Evolutionary conservation across 1,140 invertebrate genomes (phyloP).

Genomic region (Charaxes varanes): DNA sequence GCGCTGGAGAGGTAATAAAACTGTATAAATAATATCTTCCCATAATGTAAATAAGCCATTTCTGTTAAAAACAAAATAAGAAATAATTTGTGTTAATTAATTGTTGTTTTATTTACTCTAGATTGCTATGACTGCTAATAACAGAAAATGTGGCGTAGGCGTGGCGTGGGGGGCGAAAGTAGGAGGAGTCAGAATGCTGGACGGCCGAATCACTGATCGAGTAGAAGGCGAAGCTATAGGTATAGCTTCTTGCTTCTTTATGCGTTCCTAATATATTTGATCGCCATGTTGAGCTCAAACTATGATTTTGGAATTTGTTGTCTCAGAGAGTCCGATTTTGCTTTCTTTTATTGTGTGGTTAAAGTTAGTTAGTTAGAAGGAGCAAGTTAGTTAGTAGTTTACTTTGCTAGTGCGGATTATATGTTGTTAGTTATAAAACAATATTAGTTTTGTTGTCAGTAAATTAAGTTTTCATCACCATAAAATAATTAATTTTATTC

Average conservation of each 20-base stretch:
- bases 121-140: constrained; percentile 90
- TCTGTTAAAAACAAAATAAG: neutral
- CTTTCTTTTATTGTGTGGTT: too few species aligned
- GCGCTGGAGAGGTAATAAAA: constrained; percentile 82
- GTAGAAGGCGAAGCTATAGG: constrained; percentile 87
- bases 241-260: constrained; percentile 28
- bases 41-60: neutral
- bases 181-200: constrained; percentile 92
- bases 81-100: neutral
- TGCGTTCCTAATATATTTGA: constrained; percentile 41
- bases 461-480: too few species aligned
- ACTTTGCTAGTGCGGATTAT: too few species aligned
- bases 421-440: too few species aligned
- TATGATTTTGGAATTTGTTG: constrained; percentile 17
- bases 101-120: constrained; percentile 20
- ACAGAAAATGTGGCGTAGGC: constrained; percentile 90
- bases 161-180: constrained; percentile 87
- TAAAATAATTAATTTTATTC: too few species aligned
- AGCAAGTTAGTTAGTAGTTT: too few species aligned
- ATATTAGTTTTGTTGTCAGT: too few species aligned
- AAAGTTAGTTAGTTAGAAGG: too few species aligned
- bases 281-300: constrained; percentile 53
- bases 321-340: neutral
- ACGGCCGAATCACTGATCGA: constrained; percentile 91
- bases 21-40: neutral